Evolutionary conservation across 2,888 invertebrate genomes (phyloP).

Genomic region (Hypercompe scribonia): DNA sequence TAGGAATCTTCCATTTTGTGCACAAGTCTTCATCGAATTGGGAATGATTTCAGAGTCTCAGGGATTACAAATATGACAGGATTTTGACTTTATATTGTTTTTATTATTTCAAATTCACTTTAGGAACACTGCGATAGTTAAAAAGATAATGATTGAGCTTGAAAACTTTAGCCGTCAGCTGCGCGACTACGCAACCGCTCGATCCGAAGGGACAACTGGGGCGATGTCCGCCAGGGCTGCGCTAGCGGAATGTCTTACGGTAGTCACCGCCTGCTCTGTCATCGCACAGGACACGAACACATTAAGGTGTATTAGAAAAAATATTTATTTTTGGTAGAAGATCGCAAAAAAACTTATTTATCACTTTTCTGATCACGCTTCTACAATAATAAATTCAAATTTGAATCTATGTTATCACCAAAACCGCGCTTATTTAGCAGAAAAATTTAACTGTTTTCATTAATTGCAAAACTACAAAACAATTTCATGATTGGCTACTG

Average conservation of each 20-base stretch:
- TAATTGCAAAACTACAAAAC: constrained; percentile 6
- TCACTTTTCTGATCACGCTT: neutral
- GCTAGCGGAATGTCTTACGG: constrained; percentile 80
- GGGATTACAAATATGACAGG: constrained; percentile 54
- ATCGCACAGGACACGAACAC: constrained; percentile 19
- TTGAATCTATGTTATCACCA: constrained; percentile 54
- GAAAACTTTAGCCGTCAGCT: constrained; percentile 64
- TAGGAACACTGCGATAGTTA: constrained; percentile 54
- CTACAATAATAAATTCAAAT: constrained; percentile 57
- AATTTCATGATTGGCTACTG: constrained; percentile 33
- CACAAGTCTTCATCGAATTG: constrained; percentile 48
- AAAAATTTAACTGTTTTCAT: constrained; percentile 55
- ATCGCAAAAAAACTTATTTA: neutral
- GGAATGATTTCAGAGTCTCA: constrained; percentile 33
- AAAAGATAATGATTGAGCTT: constrained; percentile 56
- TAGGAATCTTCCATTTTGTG: constrained; percentile 84
- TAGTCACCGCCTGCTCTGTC: constrained; percentile 51
- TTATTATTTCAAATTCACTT: constrained; percentile 58
- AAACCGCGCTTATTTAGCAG: constrained; percentile 75
- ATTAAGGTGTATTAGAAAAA: constrained; percentile 6
- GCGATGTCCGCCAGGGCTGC: constrained; percentile 85
- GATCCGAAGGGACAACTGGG: constrained; percentile 85
- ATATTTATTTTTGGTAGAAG: neutral
- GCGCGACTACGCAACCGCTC: constrained; percentile 82
- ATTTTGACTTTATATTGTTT: constrained; percentile 60